Evolutionary conservation across 2,797 vertebrate species (phyloP), one percentile per base, ranked within the genome.

Genomic region (Heliangelus exortis): DNA sequence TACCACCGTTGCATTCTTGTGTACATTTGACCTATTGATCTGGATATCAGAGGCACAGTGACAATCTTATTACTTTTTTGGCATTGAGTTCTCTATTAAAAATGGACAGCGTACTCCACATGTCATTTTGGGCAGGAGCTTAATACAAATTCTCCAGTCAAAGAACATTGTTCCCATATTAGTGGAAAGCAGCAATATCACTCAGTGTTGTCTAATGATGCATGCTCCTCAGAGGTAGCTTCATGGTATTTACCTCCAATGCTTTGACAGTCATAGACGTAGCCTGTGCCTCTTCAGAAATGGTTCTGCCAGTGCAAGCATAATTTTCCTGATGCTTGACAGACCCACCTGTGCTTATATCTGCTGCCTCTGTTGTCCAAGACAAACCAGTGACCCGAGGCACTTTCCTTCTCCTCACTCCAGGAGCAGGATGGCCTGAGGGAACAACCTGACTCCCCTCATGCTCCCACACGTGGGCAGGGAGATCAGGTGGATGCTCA

Each of bases 211-310:
- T 63, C 65, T 90, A 88, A 82, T 41, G 71, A 34, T 73, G 54
- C 31, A 2, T 66, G 63, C 43, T 66, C 9, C 48, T 91, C 54
- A 18, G 28, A 90, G 47, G 29, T 16, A 74, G 22, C 66, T 78
- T 77, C 66, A 31, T 61, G 29, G 15, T 48, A 43, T 84, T 91
- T 78, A 58, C 43, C 17, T 94, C 69, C n/a, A 12, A 12, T 62
- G 63, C 85, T 76, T 87, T 93, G 78, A 83, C 66, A 85, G 82
- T 65, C 72, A 83, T 45, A 93, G 65, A 53, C 83, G 87, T 74
- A 91, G 36, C 26, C 68, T 76, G 63, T 80, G 78, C 65, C 39
- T 80, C 72, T 80, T 58, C 89, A 95, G 82, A 83, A 94, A 83
- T 7, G 91, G 41, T 54, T 83, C 87, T 93, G 50, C 28, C 43